Evolutionary conservation across 2,113 vertebrate species (phyloP).

Genomic region (Amia ocellicauda): DNA sequence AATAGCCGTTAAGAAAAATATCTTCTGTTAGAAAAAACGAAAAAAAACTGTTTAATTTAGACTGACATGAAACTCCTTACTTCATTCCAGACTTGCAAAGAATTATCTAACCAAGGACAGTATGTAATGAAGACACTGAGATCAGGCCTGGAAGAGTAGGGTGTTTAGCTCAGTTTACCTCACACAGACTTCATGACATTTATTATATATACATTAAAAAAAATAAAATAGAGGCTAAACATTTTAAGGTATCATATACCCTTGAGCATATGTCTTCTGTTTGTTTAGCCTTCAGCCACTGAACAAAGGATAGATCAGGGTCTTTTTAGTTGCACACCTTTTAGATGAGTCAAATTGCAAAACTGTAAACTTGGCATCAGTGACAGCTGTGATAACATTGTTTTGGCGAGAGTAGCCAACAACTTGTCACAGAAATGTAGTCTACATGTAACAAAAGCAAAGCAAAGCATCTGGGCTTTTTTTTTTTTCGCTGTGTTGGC

Average conservation of each 20-base stretch:
- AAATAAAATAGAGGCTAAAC: not conserved
- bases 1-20: no score
- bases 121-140: no score
- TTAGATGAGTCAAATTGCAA: constrained; percentile 38
- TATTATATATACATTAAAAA: no score
- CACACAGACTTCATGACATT: no score
- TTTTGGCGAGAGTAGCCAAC: not conserved
- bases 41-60: no score
- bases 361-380: constrained; percentile 32
- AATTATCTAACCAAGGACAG: no score
- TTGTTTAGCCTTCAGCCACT: constrained; percentile 35
- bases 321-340: constrained; percentile 40
- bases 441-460: constrained; percentile 38
- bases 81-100: no score
- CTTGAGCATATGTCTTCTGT: constrained; percentile 39
- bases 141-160: no score
- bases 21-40: no score
- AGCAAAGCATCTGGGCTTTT: constrained; percentile 26
- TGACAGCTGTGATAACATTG: constrained; percentile 21
- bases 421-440: constrained; percentile 21
- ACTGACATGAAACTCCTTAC: no score
- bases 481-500: constrained; percentile 29
- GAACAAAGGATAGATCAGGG: constrained; percentile 32
- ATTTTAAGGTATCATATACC: constrained; percentile 52
- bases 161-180: no score